These are phyloP conservation scores for Tetranychus truncatus DNA, from an alignment of 2,888 invertebrate species.

Conservation along the genomic window DNA sequence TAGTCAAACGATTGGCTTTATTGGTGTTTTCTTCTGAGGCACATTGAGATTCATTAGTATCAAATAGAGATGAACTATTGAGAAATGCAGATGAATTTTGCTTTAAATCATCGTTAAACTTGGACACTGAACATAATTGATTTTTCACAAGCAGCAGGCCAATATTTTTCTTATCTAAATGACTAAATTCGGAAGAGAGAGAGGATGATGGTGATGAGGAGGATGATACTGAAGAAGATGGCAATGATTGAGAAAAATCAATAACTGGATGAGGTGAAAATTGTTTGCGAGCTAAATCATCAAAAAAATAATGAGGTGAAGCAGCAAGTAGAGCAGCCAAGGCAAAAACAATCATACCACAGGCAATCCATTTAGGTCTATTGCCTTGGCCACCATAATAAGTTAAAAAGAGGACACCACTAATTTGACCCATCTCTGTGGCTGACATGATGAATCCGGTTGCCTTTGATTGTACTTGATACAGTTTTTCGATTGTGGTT, in stretches of 20 bases:
- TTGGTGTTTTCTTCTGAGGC: conserved; percentile 11
- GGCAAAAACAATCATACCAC: conserved; percentile 72
- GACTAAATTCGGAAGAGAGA: not conserved
- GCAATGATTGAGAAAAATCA: not conserved
- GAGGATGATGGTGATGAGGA: not conserved
- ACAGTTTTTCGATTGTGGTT: conserved; percentile 77
- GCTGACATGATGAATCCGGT: conserved; percentile 74
- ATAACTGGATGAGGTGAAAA: not conserved
- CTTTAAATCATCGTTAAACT: not conserved
- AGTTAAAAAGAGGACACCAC: conserved; percentile 64
- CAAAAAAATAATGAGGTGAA: conserved; percentile 62
- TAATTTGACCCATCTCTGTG: conserved; percentile 79
- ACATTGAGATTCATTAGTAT: not conserved
- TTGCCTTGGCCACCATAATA: conserved; percentile 80
- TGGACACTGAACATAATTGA: not conserved
- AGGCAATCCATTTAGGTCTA: conserved; percentile 78
- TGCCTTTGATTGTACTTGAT: conserved; percentile 74
- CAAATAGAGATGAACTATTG: not conserved
- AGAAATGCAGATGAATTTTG: not conserved
- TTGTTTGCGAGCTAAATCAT: not conserved
- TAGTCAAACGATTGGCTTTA: conserved; percentile 23
- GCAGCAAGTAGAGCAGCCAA: conserved; percentile 68
- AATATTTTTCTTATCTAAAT: too few relatives aligned
- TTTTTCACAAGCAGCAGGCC: not conserved
- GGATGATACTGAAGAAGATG: not conserved